Evolutionary conservation across 2,888 invertebrate species (phyloP), one percentile per base, ranked within the genome.

Genomic region (Cistogaster globosa): DNA sequence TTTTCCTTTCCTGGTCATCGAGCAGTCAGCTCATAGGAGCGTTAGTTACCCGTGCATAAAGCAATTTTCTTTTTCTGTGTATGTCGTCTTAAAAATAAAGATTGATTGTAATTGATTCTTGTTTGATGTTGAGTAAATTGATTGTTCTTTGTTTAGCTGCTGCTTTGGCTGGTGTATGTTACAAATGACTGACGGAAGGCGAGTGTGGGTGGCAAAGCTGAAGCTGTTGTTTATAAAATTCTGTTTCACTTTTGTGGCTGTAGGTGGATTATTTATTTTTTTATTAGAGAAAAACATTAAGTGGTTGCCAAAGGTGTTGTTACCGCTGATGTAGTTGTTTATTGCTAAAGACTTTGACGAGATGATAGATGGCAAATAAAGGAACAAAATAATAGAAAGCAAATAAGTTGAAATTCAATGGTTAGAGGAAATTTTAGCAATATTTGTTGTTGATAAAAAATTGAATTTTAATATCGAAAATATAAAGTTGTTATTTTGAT

Each of bases 31-130:
- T 48, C 48, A 48, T 1, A 16, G 3, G 42, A 42, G 12, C 8
- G 32, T 42, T 42, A 12, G 12, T 42, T 12, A 12, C 42, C 42
- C 42, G 12, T 12, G 12, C 12, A 42, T 12, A 12, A 12, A 12
- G 42, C 7, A n/a, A 36, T 20, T 1, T 71, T 58, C 1, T 22
- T 8, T 57, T 48, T 12, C 48, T 12, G 8, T 42, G 42, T 63
- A 6, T 60, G 48, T 36, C 60, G 81, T 82, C 83, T 68, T 77
- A 74, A 65, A 74, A 76, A 67, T 68, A 83, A 69, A 72, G 83
- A 87, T 87, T 85, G 83, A 87, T 85, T 85, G 80, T 81, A 83
- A 83, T 83, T 87, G 85, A 87, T 87, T 78, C 77, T 78, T 62
- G 77, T 62, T 78, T 53, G 53, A 53, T 69, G 42, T 62, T 53